Conservation (phyloP, 92 coral and sea anemone genomes). For the Muricea muricata region DNA sequence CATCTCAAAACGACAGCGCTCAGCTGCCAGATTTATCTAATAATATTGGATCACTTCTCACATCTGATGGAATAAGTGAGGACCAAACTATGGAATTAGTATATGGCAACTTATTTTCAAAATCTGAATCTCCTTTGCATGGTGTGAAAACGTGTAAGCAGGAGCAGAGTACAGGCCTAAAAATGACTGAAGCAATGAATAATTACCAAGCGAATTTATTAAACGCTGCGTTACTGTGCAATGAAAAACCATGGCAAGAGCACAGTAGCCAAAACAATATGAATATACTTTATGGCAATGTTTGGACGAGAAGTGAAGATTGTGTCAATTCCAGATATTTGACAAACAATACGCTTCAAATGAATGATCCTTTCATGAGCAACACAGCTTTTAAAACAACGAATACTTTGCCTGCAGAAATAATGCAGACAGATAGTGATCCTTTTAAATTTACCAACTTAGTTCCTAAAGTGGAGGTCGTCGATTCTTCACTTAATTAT, state of each 20-base stretch:
- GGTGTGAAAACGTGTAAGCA: background rate
- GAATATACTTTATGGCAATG: slow-evolving; percentile 4
- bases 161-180: background rate
- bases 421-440: background rate
- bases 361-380: slow-evolving; percentile 15
- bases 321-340: background rate
- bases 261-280: background rate
- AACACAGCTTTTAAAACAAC: background rate
- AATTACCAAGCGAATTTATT: background rate
- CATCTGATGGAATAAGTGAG: background rate
- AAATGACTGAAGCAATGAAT: background rate
- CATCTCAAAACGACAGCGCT: background rate
- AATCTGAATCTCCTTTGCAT: background rate
- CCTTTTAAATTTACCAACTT: slow-evolving; percentile 10
- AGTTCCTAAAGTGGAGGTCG: slow-evolving; percentile 19
- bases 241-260: slow-evolving; percentile 17
- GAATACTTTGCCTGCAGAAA: background rate
- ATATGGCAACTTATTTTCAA: slow-evolving; percentile 6
- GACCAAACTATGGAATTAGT: slow-evolving; percentile 6
- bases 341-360: background rate
- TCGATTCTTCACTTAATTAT: slow-evolving; percentile 18
- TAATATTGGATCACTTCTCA: slow-evolving; percentile 18
- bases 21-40: slow-evolving; percentile 39
- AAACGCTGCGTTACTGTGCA: background rate
- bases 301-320: slow-evolving; percentile 8